Conservation (phyloP, 2,888 invertebrate species). For the Chrysolina haemoptera region DNA sequence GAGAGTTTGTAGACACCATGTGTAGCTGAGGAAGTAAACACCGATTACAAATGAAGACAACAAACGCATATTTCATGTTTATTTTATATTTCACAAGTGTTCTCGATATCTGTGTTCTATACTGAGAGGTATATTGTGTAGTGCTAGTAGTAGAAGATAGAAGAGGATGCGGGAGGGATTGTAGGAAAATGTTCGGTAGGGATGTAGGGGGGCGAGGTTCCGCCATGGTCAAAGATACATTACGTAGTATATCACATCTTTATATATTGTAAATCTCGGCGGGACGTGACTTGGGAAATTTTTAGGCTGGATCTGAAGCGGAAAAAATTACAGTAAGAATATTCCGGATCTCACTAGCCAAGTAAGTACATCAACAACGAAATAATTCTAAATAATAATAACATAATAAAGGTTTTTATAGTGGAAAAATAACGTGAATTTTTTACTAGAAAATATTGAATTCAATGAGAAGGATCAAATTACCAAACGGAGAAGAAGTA, state of each 20-base stretch:
- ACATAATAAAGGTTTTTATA: too few species aligned
- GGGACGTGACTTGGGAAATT: slow-evolving; percentile 51
- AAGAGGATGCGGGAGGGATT: slow-evolving; percentile 54
- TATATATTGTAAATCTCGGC: slow-evolving; percentile 64
- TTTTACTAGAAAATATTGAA: not conserved
- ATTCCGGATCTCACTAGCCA: not conserved
- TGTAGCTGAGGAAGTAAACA: slow-evolving; percentile 29
- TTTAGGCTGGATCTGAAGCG: slow-evolving; percentile 34
- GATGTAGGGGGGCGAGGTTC: slow-evolving; percentile 46
- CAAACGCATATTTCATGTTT: slow-evolving; percentile 67
- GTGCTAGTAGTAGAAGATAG: slow-evolving; percentile 67
- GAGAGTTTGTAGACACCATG: not conserved
- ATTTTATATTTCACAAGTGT: slow-evolving; percentile 68
- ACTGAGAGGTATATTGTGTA: slow-evolving; percentile 66
- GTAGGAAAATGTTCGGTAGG: slow-evolving; percentile 51
- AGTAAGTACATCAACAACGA: slow-evolving; percentile 10
- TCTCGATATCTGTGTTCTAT: slow-evolving; percentile 69
- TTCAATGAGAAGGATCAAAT: not conserved
- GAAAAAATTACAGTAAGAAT: slow-evolving; percentile 37
- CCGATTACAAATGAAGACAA: slow-evolving; percentile 62
- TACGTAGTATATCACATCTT: slow-evolving; percentile 66
- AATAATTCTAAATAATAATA: not conserved
- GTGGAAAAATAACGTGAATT: too few species aligned
- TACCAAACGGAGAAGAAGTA: not conserved
- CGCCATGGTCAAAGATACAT: slow-evolving; percentile 65